Evolutionary conservation across 2,797 vertebrate species (phyloP).

Genomic region (Eulemur coronatus): DNA sequence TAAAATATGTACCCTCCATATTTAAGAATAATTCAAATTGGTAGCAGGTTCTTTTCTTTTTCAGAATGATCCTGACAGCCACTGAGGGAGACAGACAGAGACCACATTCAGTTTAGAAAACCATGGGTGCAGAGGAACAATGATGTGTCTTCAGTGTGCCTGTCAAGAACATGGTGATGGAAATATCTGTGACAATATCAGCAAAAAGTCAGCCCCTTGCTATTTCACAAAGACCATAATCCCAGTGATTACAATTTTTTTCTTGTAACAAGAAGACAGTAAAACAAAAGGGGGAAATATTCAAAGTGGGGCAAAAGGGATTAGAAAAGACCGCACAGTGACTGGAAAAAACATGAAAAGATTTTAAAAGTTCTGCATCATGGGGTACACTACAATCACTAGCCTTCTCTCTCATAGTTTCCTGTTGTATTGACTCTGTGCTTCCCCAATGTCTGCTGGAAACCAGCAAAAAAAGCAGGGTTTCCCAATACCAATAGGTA

Average conservation of each 20-base stretch:
- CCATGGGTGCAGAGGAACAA: not conserved
- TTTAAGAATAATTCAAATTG: not conserved
- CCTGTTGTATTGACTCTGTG: not conserved
- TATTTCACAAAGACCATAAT: not conserved
- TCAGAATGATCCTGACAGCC: not conserved
- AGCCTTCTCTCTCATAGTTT: not conserved
- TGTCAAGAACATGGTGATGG: not conserved
- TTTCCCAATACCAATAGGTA: not conserved
- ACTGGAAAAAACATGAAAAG: not conserved
- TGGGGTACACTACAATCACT: not conserved
- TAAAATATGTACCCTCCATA: not conserved
- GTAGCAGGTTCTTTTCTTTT: not conserved
- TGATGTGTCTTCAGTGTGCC: not conserved
- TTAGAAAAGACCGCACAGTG: not conserved
- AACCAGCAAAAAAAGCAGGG: not conserved
- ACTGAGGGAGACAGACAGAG: not conserved
- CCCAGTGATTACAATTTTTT: not conserved
- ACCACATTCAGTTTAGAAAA: not conserved
- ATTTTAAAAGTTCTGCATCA: not conserved
- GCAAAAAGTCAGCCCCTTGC: not conserved
- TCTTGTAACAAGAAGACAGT: slow-evolving; percentile 9
- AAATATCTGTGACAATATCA: not conserved
- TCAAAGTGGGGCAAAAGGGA: slow-evolving; percentile 5
- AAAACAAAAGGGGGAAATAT: not conserved
- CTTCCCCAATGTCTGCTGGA: not conserved